Evolutionary conservation across 2,888 invertebrate species (phyloP), one percentile per base, ranked within the genome.

Genomic region (Brachycybe producta): DNA sequence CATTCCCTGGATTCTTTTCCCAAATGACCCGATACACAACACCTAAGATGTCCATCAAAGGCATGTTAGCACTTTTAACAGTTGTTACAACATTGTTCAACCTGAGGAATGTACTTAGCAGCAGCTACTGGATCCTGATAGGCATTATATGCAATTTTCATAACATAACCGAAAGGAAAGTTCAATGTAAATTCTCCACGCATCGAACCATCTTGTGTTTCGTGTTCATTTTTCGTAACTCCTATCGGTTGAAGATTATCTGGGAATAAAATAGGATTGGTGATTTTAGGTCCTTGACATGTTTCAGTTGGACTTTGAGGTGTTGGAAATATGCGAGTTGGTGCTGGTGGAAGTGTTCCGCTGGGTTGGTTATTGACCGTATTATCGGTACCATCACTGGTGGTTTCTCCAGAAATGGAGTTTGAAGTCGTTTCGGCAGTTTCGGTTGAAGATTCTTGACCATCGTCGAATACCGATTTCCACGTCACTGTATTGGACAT

Each of bases 111-210:
- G 41, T 49, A 49, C 8, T 49, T 15, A 26, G 43, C 34, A 19
- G 51, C 51, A 17, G 28, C 5, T 1, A n/a, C 26, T 32, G 51
- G 51, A 24, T 51, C 51, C 26, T 51, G 51, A 15, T 51, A 51
- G 17, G 51, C 45, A 13, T 35, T 24, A 24, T 51, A 51, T 19
- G 35, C n/a, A 27, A 51, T 51, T 27, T 51, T 45, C 51, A 51
- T 45, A n/a, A 45, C 38, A 23, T 51, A 51, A 17, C 51, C 51
- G n/a, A 51, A 19, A n/a, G 51, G 51, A 24, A 51, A 51, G 2
- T 44, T 51, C 3, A 51, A 19, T 13, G 35, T 51, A 19, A 45
- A 51, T n/a, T 51, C 32, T 17, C 51, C 51, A 15, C 44, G 5
- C 35, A 51, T 24, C 21, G 44, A 8, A 1, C 45, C 51, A 24